Percentiles rank a stretch among this genome's conserved stretches.
These are phyloP conservation scores for Platichthys stellatus DNA, from an alignment of 2,113 vertebrate species.

Conservation along the genomic window DNA sequence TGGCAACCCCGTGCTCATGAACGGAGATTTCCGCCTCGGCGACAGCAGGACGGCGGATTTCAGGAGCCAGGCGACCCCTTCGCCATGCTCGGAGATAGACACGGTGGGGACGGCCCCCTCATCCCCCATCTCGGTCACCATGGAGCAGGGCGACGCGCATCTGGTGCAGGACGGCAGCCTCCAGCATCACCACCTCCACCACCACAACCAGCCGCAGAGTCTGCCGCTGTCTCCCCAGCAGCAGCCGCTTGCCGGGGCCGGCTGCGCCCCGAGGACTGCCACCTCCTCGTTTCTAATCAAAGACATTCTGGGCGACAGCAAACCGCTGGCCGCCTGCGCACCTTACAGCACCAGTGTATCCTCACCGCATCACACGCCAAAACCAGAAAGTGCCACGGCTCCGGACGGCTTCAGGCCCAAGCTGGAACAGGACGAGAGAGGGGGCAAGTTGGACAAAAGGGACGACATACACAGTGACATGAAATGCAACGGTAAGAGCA, in stretches of 20 bases:
- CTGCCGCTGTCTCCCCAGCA: conserved; percentile 78
- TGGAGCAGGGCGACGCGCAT: conserved; percentile 89
- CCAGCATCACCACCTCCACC: conserved; percentile 87
- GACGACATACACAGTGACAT: conserved; percentile 91
- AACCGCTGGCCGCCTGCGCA: conserved; percentile 96
- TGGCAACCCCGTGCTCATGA: conserved; percentile 90
- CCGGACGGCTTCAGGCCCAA: conserved; percentile 95
- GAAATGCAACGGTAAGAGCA: conserved; percentile 94
- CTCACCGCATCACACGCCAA: conserved; percentile 93
- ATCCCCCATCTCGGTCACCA: conserved; percentile 95
- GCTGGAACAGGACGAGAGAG: conserved; percentile 92
- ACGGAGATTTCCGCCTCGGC: conserved; percentile 91
- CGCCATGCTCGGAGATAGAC: conserved; percentile 94
- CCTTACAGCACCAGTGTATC: conserved; percentile 97
- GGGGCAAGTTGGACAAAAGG: conserved; percentile 91
- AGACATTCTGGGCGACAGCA: conserved; percentile 99
- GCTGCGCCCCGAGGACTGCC: conserved; percentile 92
- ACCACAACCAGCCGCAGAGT: conserved; percentile 84
- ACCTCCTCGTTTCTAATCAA: conserved; percentile 98
- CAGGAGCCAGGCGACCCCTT: conserved; percentile 90
- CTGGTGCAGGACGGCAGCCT: conserved; percentile 86
- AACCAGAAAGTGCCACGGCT: conserved; percentile 87
- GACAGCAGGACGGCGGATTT: conserved; percentile 93
- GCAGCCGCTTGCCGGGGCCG: conserved; percentile 86
- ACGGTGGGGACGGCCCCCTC: conserved; percentile 94